A percentile compares a stretch with the other conserved stretches of the same genome.
phyloP scores from a whole-genome alignment of 2,888 invertebrate species.

The Gasteruption jaculator region DNA sequence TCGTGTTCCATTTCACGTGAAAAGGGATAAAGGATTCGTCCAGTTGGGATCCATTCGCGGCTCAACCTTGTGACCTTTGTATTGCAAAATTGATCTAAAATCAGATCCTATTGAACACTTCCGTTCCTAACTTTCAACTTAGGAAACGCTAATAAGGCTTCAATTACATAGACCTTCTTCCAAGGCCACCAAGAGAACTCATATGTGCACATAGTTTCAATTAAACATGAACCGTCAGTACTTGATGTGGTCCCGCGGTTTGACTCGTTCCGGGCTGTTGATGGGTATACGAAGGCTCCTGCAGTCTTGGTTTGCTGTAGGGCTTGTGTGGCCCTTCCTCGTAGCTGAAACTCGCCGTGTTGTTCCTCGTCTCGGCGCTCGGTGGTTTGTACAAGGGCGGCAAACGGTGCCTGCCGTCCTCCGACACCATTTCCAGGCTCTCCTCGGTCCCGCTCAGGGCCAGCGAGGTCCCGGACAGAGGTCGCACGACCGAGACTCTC shows the following conservation, averaged over 20 bases:
- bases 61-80: too few relatives aligned
- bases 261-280: constrained; percentile 47
- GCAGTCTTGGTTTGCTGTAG: constrained; percentile 46
- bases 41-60: too few relatives aligned
- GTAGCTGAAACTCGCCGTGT: constrained; percentile 62
- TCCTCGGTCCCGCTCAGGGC: constrained; percentile 55
- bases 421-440: constrained; percentile 62
- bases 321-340: constrained; percentile 48
- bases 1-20: too few relatives aligned
- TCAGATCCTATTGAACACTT: too few relatives aligned
- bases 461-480: constrained; percentile 50
- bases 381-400: constrained; percentile 74
- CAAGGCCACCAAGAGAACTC: too few relatives aligned
- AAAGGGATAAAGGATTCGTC: too few relatives aligned
- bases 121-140: too few relatives aligned
- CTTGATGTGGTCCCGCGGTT: constrained; percentile 41
- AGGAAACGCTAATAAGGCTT: too few relatives aligned
- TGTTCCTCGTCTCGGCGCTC: constrained; percentile 79
- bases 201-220: too few relatives aligned
- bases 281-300: constrained; percentile 42
- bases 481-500: constrained; percentile 54
- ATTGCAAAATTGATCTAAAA: too few relatives aligned
- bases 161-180: too few relatives aligned
- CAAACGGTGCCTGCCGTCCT: constrained; percentile 54
- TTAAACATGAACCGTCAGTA: constrained; percentile 49